Conservation (phyloP, 1,140 invertebrate species). For the Drosophila trapezifrons region DNA sequence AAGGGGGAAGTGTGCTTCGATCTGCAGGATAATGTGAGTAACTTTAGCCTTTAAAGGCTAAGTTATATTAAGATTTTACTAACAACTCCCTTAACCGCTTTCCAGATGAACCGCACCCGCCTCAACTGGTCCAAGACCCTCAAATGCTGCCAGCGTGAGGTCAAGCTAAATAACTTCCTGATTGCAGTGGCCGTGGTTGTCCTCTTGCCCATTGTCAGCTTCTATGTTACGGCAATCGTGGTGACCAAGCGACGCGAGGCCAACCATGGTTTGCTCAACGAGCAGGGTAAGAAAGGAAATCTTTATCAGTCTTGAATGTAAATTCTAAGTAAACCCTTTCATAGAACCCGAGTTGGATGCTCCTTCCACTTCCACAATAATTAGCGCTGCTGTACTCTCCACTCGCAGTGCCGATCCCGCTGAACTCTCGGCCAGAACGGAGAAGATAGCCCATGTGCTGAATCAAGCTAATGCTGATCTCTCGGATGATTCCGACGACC, state of each 20-base stretch:
- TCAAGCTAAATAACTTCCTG: conserved; percentile 48
- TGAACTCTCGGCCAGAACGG: background rate
- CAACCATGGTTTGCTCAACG: conserved; percentile 63
- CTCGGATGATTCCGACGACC: conserved; percentile 5
- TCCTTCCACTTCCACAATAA: conserved; percentile 51
- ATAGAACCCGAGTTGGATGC: conserved; percentile 53
- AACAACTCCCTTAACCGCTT: background rate
- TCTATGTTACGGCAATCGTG: conserved; percentile 53
- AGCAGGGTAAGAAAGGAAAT: conserved; percentile 18
- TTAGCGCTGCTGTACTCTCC: conserved; percentile 63
- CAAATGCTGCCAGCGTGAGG: conserved; percentile 69
- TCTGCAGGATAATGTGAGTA: conserved; percentile 68
- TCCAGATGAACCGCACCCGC: conserved; percentile 78
- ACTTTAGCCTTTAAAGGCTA: background rate
- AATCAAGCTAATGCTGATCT: background rate
- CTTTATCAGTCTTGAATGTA: fast-evolving
- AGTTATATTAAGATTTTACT: no score
- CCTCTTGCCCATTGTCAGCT: conserved; percentile 55
- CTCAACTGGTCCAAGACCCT: conserved; percentile 67
- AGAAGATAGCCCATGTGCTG: conserved; percentile 45
- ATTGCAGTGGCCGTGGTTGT: conserved; percentile 43
- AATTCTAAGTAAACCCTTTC: background rate
- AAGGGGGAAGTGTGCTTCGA: conserved; percentile 73
- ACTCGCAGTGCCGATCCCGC: conserved; percentile 22
- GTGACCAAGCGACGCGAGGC: conserved; percentile 68